Conservation (phyloP, 2,888 invertebrate genomes). For the Brenthis daphne region DNA sequence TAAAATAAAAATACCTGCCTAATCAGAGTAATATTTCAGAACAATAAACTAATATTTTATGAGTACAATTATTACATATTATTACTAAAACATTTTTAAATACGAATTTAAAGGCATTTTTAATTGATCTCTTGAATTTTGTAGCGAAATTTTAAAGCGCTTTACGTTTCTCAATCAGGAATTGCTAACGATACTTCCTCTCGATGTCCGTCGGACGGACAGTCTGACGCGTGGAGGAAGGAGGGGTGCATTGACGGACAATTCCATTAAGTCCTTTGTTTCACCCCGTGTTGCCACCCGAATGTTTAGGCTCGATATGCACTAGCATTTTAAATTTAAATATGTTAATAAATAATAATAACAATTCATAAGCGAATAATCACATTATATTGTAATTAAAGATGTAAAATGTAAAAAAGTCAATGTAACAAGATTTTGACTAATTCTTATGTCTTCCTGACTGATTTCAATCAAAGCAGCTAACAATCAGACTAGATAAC, state of each 20-base stretch:
- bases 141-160: not conserved
- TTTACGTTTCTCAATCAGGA: constrained; percentile 3
- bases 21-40: too few species aligned
- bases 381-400: too few species aligned
- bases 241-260: constrained; percentile 21
- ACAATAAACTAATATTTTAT: too few species aligned
- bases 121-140: not conserved
- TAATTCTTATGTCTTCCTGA: not conserved
- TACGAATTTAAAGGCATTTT: too few species aligned
- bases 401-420: too few species aligned
- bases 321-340: not conserved
- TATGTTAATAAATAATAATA: not conserved
- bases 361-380: too few species aligned
- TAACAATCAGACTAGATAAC: not conserved
- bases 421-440: not conserved
- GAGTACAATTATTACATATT: not conserved
- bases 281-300: constrained; percentile 9
- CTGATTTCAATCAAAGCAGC: too few species aligned
- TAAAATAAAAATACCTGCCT: too few species aligned
- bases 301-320: constrained; percentile 9
- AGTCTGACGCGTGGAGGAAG: constrained; percentile 4
- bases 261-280: constrained; percentile 29
- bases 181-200: constrained; percentile 22
- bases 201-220: constrained; percentile 12
- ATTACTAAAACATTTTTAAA: too few species aligned